phyloP scores from a whole-genome alignment of 2,888 invertebrate species.

The Tryphoninae sp. region DNA sequence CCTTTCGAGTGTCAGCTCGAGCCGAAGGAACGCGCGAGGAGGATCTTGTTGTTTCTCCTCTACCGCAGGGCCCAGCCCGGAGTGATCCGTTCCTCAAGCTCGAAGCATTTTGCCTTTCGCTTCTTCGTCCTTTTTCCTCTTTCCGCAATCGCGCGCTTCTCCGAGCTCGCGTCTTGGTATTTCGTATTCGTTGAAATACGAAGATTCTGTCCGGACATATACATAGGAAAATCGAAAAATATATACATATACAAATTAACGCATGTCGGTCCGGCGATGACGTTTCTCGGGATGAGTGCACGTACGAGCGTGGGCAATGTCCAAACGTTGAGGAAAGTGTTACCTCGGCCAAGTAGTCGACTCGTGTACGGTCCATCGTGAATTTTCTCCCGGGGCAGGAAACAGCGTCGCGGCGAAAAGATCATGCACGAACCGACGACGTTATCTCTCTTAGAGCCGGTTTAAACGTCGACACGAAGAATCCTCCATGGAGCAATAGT shows the following conservation, averaged over 20 bases:
- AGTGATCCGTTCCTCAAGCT: constrained; percentile 18
- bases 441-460: constrained; percentile 47
- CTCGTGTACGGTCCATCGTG: constrained; percentile 30
- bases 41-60: constrained; percentile 52
- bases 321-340: constrained; percentile 27
- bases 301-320: constrained; percentile 18
- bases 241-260: too few species aligned
- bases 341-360: constrained; percentile 15
- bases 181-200: too few species aligned
- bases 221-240: too few species aligned
- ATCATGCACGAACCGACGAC: constrained; percentile 32
- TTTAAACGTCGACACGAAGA: constrained; percentile 30
- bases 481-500: constrained; percentile 32
- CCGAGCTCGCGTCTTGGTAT: constrained; percentile 11
- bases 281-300: constrained; percentile 24
- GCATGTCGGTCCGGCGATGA: not conserved
- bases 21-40: constrained; percentile 55
- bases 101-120: constrained; percentile 7
- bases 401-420: constrained; percentile 40
- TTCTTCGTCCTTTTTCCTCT: constrained; percentile 7
- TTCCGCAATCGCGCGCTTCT: constrained; percentile 40
- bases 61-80: constrained; percentile 15
- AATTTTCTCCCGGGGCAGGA: constrained; percentile 52
- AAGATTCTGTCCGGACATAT: too few species aligned
- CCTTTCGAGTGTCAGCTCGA: constrained; percentile 63